phyloP scores from a whole-genome alignment of 1,140 invertebrate genomes.

The Hyles vespertilio region DNA sequence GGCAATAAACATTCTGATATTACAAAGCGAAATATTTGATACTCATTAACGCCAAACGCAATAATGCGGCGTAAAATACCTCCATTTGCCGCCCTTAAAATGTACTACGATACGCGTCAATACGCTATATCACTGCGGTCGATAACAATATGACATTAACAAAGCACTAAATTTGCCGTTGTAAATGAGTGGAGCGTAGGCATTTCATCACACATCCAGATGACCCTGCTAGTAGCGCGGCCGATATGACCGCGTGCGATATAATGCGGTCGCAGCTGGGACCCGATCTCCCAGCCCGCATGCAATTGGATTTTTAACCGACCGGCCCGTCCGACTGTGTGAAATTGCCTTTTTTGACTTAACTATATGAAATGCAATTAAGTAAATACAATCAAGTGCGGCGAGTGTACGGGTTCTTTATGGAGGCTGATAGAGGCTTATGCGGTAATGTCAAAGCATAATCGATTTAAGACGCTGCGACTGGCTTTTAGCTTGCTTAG shows the following conservation, averaged over 20 bases:
- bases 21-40: no score
- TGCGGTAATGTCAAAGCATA: no score
- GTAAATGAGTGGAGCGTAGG: constrained; percentile 30
- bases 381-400: background rate
- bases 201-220: constrained; percentile 34
- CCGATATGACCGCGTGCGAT: constrained; percentile 26
- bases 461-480: no score
- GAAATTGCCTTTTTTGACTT: constrained; percentile 8
- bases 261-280: constrained; percentile 36
- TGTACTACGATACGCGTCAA: no score
- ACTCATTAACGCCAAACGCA: no score
- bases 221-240: constrained; percentile 23
- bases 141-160: constrained; percentile 4
- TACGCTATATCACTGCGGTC: background rate
- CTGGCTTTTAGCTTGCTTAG: no score
- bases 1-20: no score
- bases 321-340: constrained; percentile 11
- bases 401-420: no score
- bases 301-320: constrained; percentile 38
- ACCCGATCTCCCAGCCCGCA: constrained; percentile 21
- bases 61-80: no score
- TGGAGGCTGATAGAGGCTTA: no score
- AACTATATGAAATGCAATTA: constrained; percentile 6
- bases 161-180: constrained; percentile 18
- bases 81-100: no score